Base-by-base conservation (phyloP, 2,797 vertebrate genomes). In the Sebastes taczanowskii region DNA sequence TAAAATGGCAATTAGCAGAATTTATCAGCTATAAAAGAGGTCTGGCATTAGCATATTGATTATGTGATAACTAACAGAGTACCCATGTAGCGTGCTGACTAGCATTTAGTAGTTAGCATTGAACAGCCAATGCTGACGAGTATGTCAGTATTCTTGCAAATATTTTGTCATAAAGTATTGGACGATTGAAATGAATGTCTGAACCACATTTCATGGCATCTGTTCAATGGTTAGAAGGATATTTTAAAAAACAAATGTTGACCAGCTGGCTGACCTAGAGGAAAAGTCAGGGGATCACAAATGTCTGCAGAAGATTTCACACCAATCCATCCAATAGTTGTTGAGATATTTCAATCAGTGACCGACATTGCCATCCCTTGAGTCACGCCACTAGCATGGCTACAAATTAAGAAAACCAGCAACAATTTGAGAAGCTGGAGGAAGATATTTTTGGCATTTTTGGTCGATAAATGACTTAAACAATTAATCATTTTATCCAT, bases 1-100 rank as follows among this genome's bases (percentile, higher is more conserved):
- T 35, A 42, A 64, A 80, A 59, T 74, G 35, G 56, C 11, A 85
- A 74, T 65, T 70, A 72, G 42, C 52, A 20, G 29, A 30, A 60
- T 71, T 11, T 35, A n/a, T 71, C 32, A 35, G 61, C 9, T 9
- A 23, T 13, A 53, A 69, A 7, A 55, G 9, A 27, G 4, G 27
- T 69, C 18, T 3, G 34, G 6, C 14, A 59, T 49, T 18, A 78
- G 53, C 29, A 52, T 9, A 20, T 38, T 30, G 32, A 65, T 7
- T 7, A 60, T 14, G 11, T 9, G 58, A 27, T 56, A 65, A 34
- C 29, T 7, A 25, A 34, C 49, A 34, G 13, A 20, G 25, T 23
- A 59, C n/a, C 3, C 4, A n/a, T 4, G 11, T 49, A 9, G 49
- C 20, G 3, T 13, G 20, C 2, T 22, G 46, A 14, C 42, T 11